A percentile compares a stretch with the other conserved stretches of the same genome.
These are phyloP conservation scores for Myiagra hebetior DNA, from an alignment of 2,113 vertebrate species.

Conservation along the genomic window DNA sequence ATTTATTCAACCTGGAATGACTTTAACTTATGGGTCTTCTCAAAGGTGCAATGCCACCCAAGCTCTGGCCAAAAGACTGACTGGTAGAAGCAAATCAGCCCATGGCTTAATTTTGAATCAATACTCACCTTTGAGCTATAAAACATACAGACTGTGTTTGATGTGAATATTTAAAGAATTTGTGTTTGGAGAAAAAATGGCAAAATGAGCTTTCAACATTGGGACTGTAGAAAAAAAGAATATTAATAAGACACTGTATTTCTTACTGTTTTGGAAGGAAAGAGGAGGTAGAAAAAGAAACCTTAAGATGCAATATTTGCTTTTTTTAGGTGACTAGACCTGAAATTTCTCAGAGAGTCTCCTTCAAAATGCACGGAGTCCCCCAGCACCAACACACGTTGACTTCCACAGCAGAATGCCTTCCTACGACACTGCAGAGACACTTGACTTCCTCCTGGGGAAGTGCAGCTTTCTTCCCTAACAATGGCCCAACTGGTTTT, in stretches of 20 bases:
- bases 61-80: not conserved
- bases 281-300: not conserved
- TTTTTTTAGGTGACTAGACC: not conserved
- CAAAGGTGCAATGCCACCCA: not conserved
- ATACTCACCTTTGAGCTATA: not conserved
- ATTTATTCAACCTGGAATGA: not conserved
- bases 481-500: conserved; percentile 63
- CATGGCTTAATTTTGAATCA: not conserved
- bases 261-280: not conserved
- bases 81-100: not conserved
- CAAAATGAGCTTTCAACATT: not conserved
- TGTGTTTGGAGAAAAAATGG: not conserved
- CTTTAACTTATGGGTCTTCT: not conserved
- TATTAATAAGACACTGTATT: not conserved
- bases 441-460: conserved; percentile 52
- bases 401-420: not conserved
- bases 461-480: conserved; percentile 44
- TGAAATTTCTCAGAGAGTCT: not conserved
- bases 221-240: not conserved
- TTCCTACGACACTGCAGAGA: not conserved
- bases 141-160: not conserved
- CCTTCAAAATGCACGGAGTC: not conserved
- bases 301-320: not conserved
- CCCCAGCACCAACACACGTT: not conserved
- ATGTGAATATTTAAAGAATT: not conserved